phyloP scores from a whole-genome alignment of 2,888 invertebrate genomes.

The Leptinotarsa peninsularis region DNA sequence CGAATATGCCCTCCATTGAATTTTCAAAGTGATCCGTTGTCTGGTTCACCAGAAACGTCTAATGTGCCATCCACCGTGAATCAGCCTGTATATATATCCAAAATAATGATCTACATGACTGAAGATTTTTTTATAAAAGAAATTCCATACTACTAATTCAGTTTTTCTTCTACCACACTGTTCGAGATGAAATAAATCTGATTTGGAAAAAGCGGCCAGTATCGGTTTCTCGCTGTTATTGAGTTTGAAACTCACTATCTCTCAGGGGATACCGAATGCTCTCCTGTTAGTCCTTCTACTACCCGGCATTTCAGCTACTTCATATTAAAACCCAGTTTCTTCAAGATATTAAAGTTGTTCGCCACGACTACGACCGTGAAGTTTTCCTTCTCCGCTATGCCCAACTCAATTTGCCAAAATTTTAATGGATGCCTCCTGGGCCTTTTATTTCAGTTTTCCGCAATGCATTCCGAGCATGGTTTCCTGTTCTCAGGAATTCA shows the following conservation, averaged over 20 bases:
- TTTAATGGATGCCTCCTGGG: slow-evolving; percentile 33
- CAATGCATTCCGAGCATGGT: slow-evolving; percentile 17
- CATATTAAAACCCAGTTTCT: slow-evolving; percentile 36
- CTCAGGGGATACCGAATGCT: slow-evolving; percentile 39
- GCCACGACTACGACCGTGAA: slow-evolving; percentile 14
- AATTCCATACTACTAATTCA: background rate
- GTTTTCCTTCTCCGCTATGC: slow-evolving; percentile 15
- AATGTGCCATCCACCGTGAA: too few relatives aligned
- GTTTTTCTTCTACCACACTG: slow-evolving; percentile 13
- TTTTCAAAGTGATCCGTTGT: too few relatives aligned
- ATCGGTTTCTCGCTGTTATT: slow-evolving; percentile 48
- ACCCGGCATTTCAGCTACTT: slow-evolving; percentile 25
- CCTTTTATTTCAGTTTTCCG: slow-evolving; percentile 29
- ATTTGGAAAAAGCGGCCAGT: slow-evolving; percentile 50
- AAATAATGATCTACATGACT: too few relatives aligned
- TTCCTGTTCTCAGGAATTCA: background rate
- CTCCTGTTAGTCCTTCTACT: slow-evolving; percentile 29
- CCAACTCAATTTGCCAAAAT: slow-evolving; percentile 29
- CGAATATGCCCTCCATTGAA: too few relatives aligned
- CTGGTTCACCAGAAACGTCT: too few relatives aligned
- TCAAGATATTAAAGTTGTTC: slow-evolving; percentile 3
- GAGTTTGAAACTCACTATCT: slow-evolving; percentile 48
- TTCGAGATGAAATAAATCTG: slow-evolving; percentile 41
- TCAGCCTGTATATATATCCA: too few relatives aligned
- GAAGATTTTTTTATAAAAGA: too few relatives aligned